Evolutionary conservation across 2,888 invertebrate genomes (phyloP), one percentile per base, ranked within the genome.

Genomic region (Conomelus anceps): DNA sequence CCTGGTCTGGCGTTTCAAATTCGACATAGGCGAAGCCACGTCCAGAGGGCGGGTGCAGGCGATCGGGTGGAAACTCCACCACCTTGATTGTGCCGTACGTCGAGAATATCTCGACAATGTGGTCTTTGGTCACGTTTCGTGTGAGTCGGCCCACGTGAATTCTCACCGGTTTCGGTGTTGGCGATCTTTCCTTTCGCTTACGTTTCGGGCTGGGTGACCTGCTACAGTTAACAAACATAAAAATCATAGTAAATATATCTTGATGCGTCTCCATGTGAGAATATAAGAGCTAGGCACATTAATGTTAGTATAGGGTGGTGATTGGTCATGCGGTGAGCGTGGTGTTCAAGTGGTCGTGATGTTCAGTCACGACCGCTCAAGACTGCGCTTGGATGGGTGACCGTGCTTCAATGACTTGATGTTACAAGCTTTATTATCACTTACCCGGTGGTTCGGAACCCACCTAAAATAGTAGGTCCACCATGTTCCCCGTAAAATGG

Each of bases 11-110:
- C 89, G 96, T 98, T 91, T 96, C 96, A 93, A 97, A 99, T 92
- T 99, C 99, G 1, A 99, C 97, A 93, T 99, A 99, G 17, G 98
- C 98, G 93, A 97, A 98, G 0, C 99, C 98, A 26, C 98, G 95
- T n/a, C 98, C 97, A 91, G 98, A 95, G 92, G 97, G 96, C 0
- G 96, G 96, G 93, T 99, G 99, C 89, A 96, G 94, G 91, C 98
- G 96, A 92, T 99, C 99, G 91, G 95, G 95, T 0, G 98, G 98
- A 93, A 98, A 97, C 92, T 99, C 99, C 0, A 99, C 96, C 92
- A 95, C 94, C 93, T 98, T 98, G 0, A 99, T 96, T 89, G 95
- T 95, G 20, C 98, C 98, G 92, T 97, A 98, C 11, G 96, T 96
- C n/a, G 97, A 95, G 93, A 99, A 99, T 92, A 99, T 98, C 93